phyloP scores from a whole-genome alignment of 2,797 vertebrate species.

The Centroberyx gerrardi region DNA sequence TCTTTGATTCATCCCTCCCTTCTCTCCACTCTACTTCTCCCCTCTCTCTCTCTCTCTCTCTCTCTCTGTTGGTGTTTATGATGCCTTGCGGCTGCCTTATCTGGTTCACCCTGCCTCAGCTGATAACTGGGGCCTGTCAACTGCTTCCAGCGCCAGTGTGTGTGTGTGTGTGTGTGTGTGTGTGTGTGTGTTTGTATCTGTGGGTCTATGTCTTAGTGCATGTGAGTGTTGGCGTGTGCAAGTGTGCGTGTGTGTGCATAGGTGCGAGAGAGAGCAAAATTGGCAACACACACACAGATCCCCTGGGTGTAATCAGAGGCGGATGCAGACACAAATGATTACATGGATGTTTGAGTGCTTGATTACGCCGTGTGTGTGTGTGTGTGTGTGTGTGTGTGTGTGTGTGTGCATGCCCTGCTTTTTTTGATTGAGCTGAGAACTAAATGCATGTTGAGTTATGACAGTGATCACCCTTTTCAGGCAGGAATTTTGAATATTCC shows the following conservation, averaged over 20 bases:
- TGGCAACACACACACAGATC: conserved; percentile 29
- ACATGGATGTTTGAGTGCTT: conserved; percentile 52
- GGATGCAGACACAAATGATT: conserved; percentile 59
- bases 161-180: conserved; percentile 14
- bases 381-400: conserved; percentile 28
- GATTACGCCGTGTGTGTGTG: conserved; percentile 32
- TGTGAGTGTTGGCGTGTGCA: conserved; percentile 37
- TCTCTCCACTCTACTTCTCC: not conserved
- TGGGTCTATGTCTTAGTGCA: conserved; percentile 20
- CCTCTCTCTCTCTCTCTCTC: conserved; percentile 18
- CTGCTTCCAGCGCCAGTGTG: conserved; percentile 38
- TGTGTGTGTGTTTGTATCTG: conserved; percentile 10
- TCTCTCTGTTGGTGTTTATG: conserved; percentile 59
- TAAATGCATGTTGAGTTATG: conserved; percentile 31
- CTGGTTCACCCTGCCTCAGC: conserved; percentile 62
- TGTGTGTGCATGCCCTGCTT: not conserved
- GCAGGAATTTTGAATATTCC: conserved; percentile 1
- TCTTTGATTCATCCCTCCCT: conserved; percentile 55
- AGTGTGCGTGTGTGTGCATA: conserved; percentile 17
- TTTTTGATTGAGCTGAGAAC: conserved; percentile 39
- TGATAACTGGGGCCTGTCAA: conserved; percentile 75
- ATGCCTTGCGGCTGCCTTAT: conserved; percentile 71
- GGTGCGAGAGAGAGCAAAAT: conserved; percentile 6
- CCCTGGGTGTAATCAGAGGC: conserved; percentile 56
- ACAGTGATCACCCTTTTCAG: conserved; percentile 27